These are phyloP conservation scores for Scyliorhinus canicula DNA, from an alignment of 2,797 vertebrate species.

Conservation along the genomic window DNA sequence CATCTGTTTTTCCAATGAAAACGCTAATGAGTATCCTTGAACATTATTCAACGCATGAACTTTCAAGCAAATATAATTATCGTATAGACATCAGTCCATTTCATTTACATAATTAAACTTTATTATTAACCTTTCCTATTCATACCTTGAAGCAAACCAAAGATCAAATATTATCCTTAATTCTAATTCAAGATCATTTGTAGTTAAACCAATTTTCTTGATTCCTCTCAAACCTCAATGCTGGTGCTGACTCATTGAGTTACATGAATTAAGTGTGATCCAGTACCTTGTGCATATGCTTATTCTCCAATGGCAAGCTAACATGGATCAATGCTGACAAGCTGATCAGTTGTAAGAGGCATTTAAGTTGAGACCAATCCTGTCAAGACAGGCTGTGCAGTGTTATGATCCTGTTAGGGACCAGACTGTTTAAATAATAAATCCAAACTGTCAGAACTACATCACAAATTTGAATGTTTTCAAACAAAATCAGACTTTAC, in stretches of 20 bases:
- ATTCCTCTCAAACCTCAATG: not conserved
- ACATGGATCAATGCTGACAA: not conserved
- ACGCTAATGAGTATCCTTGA: not conserved
- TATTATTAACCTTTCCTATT: not conserved
- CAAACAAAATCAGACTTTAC: too few relatives aligned
- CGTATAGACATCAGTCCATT: not conserved
- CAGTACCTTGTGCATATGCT: not conserved
- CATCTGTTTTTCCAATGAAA: not conserved
- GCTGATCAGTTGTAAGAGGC: not conserved
- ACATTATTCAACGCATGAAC: not conserved
- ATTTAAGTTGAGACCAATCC: not conserved
- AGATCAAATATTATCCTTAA: not conserved
- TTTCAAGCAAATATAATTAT: slow-evolving; percentile 11
- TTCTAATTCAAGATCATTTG: not conserved
- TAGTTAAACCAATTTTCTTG: not conserved
- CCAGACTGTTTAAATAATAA: too few relatives aligned
- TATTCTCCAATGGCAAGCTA: not conserved
- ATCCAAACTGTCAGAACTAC: too few relatives aligned
- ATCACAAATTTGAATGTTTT: too few relatives aligned
- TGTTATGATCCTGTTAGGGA: too few relatives aligned
- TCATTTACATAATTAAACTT: not conserved
- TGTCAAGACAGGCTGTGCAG: not conserved
- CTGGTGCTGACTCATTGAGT: not conserved
- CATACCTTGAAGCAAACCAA: not conserved
- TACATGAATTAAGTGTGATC: not conserved